phyloP scores from a whole-genome alignment of 2,797 vertebrate genomes.

The Acrossocheilus wenchowensis region DNA sequence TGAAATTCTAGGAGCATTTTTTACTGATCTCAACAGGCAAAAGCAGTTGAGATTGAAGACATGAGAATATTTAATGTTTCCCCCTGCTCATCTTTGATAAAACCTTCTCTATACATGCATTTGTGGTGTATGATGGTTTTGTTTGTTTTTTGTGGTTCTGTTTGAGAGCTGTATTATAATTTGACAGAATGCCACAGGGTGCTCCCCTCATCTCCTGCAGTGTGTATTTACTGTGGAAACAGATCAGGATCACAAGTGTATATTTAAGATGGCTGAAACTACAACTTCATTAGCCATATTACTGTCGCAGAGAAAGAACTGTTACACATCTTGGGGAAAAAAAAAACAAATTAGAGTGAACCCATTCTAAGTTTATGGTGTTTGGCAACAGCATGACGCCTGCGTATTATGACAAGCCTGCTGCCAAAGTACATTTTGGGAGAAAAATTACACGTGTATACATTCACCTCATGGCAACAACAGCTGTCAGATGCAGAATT shows the following conservation, averaged over 20 bases:
- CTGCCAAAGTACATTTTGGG: background rate
- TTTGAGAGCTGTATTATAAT: conserved; percentile 40
- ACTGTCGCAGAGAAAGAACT: background rate
- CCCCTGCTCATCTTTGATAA: conserved; percentile 26
- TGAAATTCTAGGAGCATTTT: background rate
- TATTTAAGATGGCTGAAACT: conserved; percentile 34
- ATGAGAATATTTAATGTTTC: conserved; percentile 13
- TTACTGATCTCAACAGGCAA: background rate
- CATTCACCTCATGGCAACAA: conserved; percentile 11
- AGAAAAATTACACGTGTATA: background rate
- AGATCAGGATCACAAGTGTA: conserved; percentile 24
- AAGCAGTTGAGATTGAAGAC: conserved; percentile 16
- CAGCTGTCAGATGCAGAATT: conserved; percentile 26
- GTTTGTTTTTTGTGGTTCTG: conserved; percentile 17
- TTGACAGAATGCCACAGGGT: conserved; percentile 41
- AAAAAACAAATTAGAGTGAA: background rate
- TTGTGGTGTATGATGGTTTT: background rate
- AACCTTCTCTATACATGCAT: background rate
- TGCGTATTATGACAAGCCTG: background rate
- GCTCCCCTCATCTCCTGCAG: conserved; percentile 31
- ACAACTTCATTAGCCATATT: conserved; percentile 43
- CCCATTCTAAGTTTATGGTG: background rate
- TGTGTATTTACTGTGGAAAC: conserved; percentile 36
- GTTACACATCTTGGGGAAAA: background rate
- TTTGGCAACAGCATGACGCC: background rate